Conservation (phyloP, 2,888 invertebrate genomes). For the Caenorhabditis sulstoni region DNA sequence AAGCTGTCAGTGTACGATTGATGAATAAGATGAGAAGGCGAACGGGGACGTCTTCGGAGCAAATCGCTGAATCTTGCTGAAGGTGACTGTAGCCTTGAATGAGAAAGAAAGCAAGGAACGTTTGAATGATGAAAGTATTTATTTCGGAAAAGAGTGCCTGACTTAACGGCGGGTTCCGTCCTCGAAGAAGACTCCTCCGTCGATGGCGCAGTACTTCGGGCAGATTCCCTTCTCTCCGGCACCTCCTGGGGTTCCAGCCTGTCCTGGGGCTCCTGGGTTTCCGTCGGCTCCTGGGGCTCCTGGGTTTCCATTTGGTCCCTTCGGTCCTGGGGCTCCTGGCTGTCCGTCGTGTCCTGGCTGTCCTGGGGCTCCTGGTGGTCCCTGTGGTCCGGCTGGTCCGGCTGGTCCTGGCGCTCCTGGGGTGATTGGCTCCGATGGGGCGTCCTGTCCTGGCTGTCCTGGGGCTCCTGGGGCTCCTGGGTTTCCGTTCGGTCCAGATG, state of each 20-base stretch:
- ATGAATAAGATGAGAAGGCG: too few relatives aligned
- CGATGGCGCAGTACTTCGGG: constrained; percentile 71
- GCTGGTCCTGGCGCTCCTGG: constrained; percentile 67
- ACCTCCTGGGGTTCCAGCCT: constrained; percentile 66
- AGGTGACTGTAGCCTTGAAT: neutral
- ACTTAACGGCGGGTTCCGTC: constrained; percentile 71
- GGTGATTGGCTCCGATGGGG: constrained; percentile 60
- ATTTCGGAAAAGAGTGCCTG: constrained; percentile 25
- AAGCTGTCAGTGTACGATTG: too few relatives aligned
- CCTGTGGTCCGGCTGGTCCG: constrained; percentile 63
- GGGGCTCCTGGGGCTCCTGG: constrained; percentile 71
- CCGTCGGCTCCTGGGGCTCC: constrained; percentile 72
- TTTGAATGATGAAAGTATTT: constrained; percentile 41
- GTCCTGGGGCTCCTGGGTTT: constrained; percentile 68
- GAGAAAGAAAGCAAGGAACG: constrained; percentile 8
- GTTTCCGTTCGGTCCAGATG: constrained; percentile 70
- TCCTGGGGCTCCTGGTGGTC: constrained; percentile 64
- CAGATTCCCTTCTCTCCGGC: constrained; percentile 74
- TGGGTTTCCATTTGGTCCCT: constrained; percentile 73
- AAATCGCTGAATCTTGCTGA: too few relatives aligned
- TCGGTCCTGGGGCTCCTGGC: constrained; percentile 68
- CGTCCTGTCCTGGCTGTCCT: constrained; percentile 64
- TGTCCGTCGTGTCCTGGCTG: constrained; percentile 62
- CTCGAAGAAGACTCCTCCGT: constrained; percentile 75
- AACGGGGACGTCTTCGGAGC: too few relatives aligned